A percentile compares a stretch with the other conserved stretches of the same genome.
These are phyloP conservation scores for Champsocephalus esox DNA, from an alignment of 2,797 vertebrate genomes.

Conservation along the genomic window DNA sequence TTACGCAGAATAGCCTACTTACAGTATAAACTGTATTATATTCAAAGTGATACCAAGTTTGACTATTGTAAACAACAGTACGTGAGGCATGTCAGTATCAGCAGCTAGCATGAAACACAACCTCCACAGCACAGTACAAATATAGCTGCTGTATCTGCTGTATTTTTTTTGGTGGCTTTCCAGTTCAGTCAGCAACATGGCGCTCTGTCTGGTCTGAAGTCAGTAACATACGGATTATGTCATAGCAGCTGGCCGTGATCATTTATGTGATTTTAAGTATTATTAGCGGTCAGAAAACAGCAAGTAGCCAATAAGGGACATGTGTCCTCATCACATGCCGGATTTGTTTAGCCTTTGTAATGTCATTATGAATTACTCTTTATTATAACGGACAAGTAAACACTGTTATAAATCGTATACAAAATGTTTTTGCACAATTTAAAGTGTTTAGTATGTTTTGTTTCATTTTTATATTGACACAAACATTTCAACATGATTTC, in stretches of 20 bases:
- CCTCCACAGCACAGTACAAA: not conserved
- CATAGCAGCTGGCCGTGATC: conserved; percentile 37
- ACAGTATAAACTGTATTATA: not conserved
- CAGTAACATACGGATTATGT: conserved; percentile 45
- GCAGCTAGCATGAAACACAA: conserved; percentile 22
- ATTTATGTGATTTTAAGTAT: conserved; percentile 32
- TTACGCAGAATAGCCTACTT: not conserved
- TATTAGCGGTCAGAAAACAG: conserved; percentile 6
- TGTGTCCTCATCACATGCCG: not conserved
- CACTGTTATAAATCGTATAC: not conserved
- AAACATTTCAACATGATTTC: not conserved
- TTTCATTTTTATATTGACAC: not conserved
- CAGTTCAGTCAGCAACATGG: conserved; percentile 10
- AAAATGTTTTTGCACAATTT: not conserved
- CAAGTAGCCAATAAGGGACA: conserved; percentile 4
- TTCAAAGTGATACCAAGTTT: not conserved
- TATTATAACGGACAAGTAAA: not conserved
- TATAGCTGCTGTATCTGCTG: conserved; percentile 10
- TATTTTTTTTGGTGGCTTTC: not conserved
- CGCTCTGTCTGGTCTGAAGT: conserved; percentile 18
- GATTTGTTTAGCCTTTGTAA: not conserved
- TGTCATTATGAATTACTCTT: not conserved
- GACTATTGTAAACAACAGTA: not conserved
- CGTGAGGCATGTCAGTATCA: not conserved
- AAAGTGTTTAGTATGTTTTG: not conserved